A percentile compares a stretch with the other conserved stretches of the same genome.
Conservation (phyloP, 2,113 vertebrate species). For the Phylloscopus whistleri region DNA sequence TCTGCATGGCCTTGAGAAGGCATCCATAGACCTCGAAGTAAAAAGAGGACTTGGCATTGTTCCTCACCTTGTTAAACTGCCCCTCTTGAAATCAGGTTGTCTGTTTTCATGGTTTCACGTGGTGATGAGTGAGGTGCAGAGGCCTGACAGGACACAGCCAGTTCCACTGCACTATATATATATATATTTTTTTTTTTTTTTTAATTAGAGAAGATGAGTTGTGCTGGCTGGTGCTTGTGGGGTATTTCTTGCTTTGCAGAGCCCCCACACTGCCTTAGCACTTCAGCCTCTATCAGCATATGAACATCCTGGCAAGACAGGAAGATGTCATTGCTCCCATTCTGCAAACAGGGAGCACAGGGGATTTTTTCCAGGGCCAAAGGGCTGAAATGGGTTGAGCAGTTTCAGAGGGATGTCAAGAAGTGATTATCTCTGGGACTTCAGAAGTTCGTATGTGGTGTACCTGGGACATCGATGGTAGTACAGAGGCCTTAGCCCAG, state of each 20-base stretch:
- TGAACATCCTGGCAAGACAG: not conserved
- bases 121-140: not conserved
- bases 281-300: not conserved
- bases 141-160: not conserved
- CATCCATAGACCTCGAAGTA: not conserved
- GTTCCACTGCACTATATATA: not conserved
- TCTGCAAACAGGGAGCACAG: not conserved
- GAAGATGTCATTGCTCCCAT: not conserved
- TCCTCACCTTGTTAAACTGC: not conserved
- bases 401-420: not conserved
- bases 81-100: not conserved
- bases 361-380: not conserved
- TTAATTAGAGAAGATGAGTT: not conserved
- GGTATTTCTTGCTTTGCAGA: not conserved
- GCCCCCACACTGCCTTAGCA: not conserved
- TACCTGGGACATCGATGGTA: rapidly evolving
- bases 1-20: not conserved
- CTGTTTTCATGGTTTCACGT: not conserved
- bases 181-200: not conserved
- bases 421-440: not conserved
- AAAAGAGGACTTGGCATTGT: not conserved
- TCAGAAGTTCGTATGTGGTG: not conserved
- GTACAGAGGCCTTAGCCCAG: not conserved
- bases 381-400: not conserved
- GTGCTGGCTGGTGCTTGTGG: not conserved